Evolutionary conservation across 2,113 vertebrate genomes (phyloP).

Genomic region (Rafetus swinhoei): DNA sequence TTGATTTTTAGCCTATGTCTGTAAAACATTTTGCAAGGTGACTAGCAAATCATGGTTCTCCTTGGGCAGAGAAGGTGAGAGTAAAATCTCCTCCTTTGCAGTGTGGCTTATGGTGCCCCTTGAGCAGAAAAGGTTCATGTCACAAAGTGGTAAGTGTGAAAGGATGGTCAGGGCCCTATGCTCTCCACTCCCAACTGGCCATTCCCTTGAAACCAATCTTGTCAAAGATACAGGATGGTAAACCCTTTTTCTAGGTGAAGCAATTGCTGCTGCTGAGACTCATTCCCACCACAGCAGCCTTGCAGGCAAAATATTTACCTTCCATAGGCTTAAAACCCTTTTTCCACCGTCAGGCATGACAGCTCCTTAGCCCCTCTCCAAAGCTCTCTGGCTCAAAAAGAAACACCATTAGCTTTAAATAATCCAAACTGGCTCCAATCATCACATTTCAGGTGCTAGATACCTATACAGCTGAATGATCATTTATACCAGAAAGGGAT

Average conservation of each 20-base stretch:
- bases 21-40: constrained; percentile 10
- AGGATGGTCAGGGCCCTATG: accelerated
- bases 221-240: not conserved
- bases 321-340: not conserved
- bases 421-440: accelerated
- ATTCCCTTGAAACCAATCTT: not conserved
- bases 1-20: not conserved
- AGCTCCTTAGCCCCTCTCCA: not conserved
- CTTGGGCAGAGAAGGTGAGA: accelerated
- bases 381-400: not conserved
- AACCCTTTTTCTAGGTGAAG: not conserved
- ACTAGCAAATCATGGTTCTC: not conserved
- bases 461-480: constrained; percentile 1
- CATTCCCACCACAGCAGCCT: not conserved
- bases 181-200: accelerated
- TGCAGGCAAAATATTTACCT: accelerated
- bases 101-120: not conserved
- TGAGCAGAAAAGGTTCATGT: not conserved
- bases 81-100: not conserved
- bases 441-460: not conserved
- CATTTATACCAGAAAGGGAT: not conserved
- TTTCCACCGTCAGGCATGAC: not conserved
- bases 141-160: not conserved
- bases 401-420: not conserved
- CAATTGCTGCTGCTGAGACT: not conserved